Percentiles rank a stretch among this genome's conserved stretches.
phyloP scores from a whole-genome alignment of 2,113 vertebrate species.

The Sus scrofa region DNA sequence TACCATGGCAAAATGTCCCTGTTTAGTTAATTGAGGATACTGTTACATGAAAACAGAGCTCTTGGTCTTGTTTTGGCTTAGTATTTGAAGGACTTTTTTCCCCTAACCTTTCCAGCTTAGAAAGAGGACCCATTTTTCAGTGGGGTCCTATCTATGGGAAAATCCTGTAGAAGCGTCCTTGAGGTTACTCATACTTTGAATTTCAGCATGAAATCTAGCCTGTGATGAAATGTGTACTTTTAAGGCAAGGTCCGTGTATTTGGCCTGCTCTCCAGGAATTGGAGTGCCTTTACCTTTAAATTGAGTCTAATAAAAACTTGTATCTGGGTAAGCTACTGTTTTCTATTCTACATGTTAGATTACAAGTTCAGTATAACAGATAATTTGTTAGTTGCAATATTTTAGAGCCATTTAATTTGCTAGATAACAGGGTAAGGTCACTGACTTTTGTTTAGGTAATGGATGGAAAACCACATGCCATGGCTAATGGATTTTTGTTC shows the following conservation, averaged over 20 bases:
- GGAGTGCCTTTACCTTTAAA: conserved; percentile 36
- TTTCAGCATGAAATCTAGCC: conserved; percentile 24
- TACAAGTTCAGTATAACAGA: not conserved
- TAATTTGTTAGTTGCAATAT: conserved; percentile 38
- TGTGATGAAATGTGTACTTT: not conserved
- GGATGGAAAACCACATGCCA: not conserved
- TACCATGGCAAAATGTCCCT: not conserved
- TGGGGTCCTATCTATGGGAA: not conserved
- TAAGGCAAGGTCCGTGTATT: not conserved
- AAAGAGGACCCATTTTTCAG: not conserved
- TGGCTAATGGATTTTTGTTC: not conserved
- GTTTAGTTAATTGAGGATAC: conserved; percentile 19
- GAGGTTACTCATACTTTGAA: conserved; percentile 23
- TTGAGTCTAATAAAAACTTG: conserved; percentile 4
- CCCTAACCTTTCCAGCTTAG: not conserved
- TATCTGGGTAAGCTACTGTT: not conserved
- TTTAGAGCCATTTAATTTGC: conserved; percentile 49
- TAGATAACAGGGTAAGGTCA: not conserved
- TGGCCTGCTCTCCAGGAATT: conserved; percentile 40
- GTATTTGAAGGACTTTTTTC: conserved; percentile 1
- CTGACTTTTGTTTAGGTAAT: not conserved
- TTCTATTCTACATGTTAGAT: conserved; percentile 56
- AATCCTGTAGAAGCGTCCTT: not conserved
- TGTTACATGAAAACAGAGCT: not conserved
- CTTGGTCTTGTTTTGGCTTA: conserved; percentile 51